Evolutionary conservation across 2,113 vertebrate genomes (phyloP), one percentile per base, ranked within the genome.

Genomic region (Psophia crepitans): DNA sequence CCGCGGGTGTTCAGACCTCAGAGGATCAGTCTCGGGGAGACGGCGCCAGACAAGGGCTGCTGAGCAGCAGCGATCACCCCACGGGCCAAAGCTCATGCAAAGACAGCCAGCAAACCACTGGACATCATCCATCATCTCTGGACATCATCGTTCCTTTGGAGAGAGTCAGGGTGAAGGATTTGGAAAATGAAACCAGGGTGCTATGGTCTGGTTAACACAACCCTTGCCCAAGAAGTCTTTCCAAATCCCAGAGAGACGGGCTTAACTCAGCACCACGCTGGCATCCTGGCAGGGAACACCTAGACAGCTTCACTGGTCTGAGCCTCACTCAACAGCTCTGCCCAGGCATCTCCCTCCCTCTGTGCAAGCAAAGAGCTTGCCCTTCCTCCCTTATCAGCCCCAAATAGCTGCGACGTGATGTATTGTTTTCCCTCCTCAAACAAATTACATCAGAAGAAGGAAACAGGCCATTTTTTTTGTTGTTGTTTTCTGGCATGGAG

Each of bases 401-500:
- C 77, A 23, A 92, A 96, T 96, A 96, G 95, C 88, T 95, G 48
- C 0, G 9, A 48, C 20, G 23, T 93, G 92, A 95, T 60, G 96
- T 93, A 66, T 93, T 94, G 94, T 81, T 96, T 96, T 95, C 37
- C 27, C 83, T 96, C 61, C 76, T 96, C 60, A 87, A 93, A 97
- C 90, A 94, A 86, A 97, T 96, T 65, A 92, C 97, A 75, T 96
- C 96, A 96, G 71, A 84, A 95, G 79, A 77, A 92, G 95, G 93
- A 97, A 97, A 78, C 56, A 28, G 83, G 71, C 65, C 27, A 26
- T 3, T 9, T 30, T 28, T 63, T 63, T 70, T 48, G n/a, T 43
- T 60, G 3, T 28, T 91, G 18, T 64, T 78, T 92, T 87, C 83
- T 97, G 95, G 95, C 96, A 27, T 33, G 43, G 35, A 93, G 30